Evolutionary conservation across 1,140 invertebrate species (phyloP).

Genomic region (Pristionchus pacificus): DNA sequence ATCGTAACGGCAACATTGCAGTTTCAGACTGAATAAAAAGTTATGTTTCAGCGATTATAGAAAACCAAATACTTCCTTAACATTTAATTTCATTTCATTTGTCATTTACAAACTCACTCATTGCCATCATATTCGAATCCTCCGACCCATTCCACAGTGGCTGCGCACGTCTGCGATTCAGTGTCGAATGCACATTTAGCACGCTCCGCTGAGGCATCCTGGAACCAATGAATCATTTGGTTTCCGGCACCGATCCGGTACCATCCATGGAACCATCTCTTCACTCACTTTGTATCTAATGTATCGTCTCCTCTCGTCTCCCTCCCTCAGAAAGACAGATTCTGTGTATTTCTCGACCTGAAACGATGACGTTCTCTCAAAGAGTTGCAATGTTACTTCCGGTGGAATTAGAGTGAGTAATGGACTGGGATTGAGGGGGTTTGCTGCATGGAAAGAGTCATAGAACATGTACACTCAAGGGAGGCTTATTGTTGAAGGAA

Average conservation of each 20-base stretch:
- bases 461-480: too few relatives aligned
- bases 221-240: too few relatives aligned
- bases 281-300: background rate
- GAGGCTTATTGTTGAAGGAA: too few relatives aligned
- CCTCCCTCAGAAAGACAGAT: background rate
- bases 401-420: too few relatives aligned
- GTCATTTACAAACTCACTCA: background rate
- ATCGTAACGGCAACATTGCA: constrained; percentile 46
- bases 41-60: background rate
- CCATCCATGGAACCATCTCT: too few relatives aligned
- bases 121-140: constrained; percentile 24
- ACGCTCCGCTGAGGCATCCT: constrained; percentile 30
- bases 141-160: constrained; percentile 41
- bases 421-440: too few relatives aligned
- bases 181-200: constrained; percentile 35
- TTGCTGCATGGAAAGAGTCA: too few relatives aligned
- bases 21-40: constrained; percentile 22
- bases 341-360: background rate
- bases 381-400: too few relatives aligned
- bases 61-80: background rate
- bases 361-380: background rate
- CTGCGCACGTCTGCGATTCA: constrained; percentile 25
- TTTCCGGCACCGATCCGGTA: too few relatives aligned
- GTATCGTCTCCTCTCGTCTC: background rate
- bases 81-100: background rate